Evolutionary conservation across 1,140 invertebrate species (phyloP), one percentile per base, ranked within the genome.

Genomic region (Apis dorsata): DNA sequence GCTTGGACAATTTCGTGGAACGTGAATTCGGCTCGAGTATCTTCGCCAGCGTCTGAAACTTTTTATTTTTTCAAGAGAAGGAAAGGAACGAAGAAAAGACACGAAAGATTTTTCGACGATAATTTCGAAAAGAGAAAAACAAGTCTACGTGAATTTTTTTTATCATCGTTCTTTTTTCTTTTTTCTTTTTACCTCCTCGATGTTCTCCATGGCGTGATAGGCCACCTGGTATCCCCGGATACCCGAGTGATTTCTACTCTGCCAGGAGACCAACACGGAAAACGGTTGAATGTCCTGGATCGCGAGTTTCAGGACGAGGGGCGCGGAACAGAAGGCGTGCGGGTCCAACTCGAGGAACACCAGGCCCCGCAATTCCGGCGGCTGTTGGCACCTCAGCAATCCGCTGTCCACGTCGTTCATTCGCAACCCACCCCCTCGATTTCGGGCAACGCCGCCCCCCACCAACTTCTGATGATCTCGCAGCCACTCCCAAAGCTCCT

Each of bases 401-500:
- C 93, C 92, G 60, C 89, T 83, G 71, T 94, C 92, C 74, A 93
- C 77, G 70, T 93, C 91, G 83, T 88, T 90, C 69, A 90, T 78
- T 51, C 87, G 89, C 71, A 91, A 84, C 24, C 85, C 87, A 19
- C 88, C 74, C 13, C 84, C 81, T 81, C 93, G 93, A 89, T 92
- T 94, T 79, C 94, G 93, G 88, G 92, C 90, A 80, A 93, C 74
- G 21, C 88, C 88, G 87, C 94, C 93, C 51, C 96, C 94, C 12
- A 97, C 95, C 83, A 96, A 91, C 90, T 97, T 97, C 85, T 96
- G 95, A 94, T 98, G 97, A 93, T 98, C 97, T 84, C 96, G 95
- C 83, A 98, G 95, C 98, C 98, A 98, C 94, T 96, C 96, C 97
- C 97, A 98, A 1, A 98, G 94, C 90, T 97, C 97, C 93, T 98